These are phyloP conservation scores for Micromussa lordhowensis DNA, from an alignment of 92 coral and sea anemone species.

Conservation along the genomic window DNA sequence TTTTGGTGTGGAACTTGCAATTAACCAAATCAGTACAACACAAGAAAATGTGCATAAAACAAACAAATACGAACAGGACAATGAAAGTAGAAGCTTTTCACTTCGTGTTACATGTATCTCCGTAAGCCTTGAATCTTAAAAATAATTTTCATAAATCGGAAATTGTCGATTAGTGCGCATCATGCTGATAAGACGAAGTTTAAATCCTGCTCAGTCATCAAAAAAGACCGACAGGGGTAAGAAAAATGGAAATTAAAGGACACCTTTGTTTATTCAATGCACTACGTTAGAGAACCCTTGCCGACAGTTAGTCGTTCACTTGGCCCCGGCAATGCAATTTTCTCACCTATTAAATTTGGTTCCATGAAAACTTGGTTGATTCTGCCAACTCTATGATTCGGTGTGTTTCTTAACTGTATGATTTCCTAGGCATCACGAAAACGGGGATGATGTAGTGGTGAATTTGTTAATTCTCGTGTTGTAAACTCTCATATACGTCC, in stretches of 20 bases:
- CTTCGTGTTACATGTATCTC: not conserved
- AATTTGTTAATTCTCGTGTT: not conserved
- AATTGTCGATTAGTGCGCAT: slow-evolving; percentile 22
- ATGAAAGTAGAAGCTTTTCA: not conserved
- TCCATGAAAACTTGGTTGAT: not conserved
- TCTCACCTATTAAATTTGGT: not conserved
- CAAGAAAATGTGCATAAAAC: not conserved
- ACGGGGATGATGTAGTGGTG: not conserved
- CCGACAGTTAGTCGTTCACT: too few relatives aligned
- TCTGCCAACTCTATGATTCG: not conserved
- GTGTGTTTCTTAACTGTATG: not conserved
- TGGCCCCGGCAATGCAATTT: not conserved
- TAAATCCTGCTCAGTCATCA: slow-evolving; percentile 24
- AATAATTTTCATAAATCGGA: slow-evolving; percentile 18
- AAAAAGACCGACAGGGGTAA: not conserved
- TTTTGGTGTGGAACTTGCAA: not conserved
- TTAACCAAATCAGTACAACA: not conserved
- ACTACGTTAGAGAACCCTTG: not conserved
- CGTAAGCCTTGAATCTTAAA: not conserved
- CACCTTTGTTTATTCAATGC: not conserved
- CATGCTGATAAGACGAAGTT: not conserved
- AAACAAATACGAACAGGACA: not conserved
- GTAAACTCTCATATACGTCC: not conserved
- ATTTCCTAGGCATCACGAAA: not conserved
- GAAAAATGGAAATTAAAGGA: not conserved